phyloP scores from a whole-genome alignment of 23 tunicate species.

The Trididemnum miniatum region DNA sequence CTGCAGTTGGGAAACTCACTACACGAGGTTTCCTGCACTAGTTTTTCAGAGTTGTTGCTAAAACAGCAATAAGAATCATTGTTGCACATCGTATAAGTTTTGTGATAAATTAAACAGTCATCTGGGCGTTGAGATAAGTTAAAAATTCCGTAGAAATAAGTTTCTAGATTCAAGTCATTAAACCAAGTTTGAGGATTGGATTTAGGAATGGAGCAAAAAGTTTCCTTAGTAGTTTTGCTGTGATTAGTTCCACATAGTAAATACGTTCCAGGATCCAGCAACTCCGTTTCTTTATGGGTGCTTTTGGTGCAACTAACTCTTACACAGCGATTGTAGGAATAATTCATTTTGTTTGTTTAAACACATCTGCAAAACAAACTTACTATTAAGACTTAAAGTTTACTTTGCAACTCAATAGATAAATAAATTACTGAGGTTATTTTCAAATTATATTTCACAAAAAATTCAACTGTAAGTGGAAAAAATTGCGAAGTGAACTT shows the following conservation, averaged over 20 bases:
- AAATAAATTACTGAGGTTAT: too few relatives aligned
- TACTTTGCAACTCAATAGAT: too few relatives aligned
- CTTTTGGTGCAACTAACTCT: background rate
- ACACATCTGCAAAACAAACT: too few relatives aligned
- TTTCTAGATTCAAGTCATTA: background rate
- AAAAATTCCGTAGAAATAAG: background rate
- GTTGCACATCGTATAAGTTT: too few relatives aligned
- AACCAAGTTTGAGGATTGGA: background rate
- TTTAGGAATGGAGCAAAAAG: background rate
- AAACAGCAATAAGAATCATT: slow-evolving; percentile 9
- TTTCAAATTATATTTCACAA: too few relatives aligned
- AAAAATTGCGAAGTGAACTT: too few relatives aligned
- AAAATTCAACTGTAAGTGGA: too few relatives aligned
- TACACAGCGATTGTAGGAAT: background rate
- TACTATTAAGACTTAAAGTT: too few relatives aligned
- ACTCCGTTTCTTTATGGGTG: background rate
- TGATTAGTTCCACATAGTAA: background rate
- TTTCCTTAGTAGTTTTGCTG: background rate
- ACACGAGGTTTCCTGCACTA: background rate
- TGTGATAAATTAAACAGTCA: too few relatives aligned
- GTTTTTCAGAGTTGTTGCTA: background rate
- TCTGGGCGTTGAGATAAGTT: too few relatives aligned
- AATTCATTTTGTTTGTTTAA: background rate
- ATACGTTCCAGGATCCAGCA: slow-evolving; percentile 21
- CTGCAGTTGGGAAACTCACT: background rate